Percentiles rank a stretch among this genome's conserved stretches.
These are phyloP conservation scores for Portevinia maculata DNA, from an alignment of 2,888 invertebrate genomes.

Conservation along the genomic window DNA sequence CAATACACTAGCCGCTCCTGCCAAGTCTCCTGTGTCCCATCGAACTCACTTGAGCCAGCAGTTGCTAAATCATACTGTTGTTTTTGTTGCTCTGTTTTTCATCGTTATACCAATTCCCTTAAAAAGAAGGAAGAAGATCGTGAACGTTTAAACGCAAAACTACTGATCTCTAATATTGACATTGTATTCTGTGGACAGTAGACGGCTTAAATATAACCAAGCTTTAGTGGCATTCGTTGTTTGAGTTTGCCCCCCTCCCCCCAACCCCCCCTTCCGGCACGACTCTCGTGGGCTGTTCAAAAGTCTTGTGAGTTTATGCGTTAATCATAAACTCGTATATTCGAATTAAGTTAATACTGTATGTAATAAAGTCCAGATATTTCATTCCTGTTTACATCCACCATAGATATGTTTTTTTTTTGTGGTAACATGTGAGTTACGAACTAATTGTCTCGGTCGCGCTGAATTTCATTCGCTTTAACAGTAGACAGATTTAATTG, in stretches of 20 bases:
- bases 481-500: too few relatives aligned
- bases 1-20: constrained; percentile 38
- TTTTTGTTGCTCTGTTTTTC: constrained; percentile 31
- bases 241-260: constrained; percentile 6
- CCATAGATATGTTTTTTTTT: too few relatives aligned
- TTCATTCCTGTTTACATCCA: background rate
- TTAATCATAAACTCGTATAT: constrained; percentile 62
- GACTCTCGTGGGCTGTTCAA: constrained; percentile 23
- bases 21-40: constrained; percentile 26
- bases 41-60: constrained; percentile 20
- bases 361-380: constrained; percentile 40
- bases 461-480: too few relatives aligned
- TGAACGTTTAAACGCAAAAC: constrained; percentile 34
- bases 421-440: too few relatives aligned
- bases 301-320: constrained; percentile 18
- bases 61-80: constrained; percentile 15
- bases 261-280: too few relatives aligned
- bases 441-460: too few relatives aligned
- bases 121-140: constrained; percentile 33
- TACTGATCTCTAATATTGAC: constrained; percentile 59
- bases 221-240: constrained; percentile 5
- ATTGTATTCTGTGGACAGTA: constrained; percentile 33
- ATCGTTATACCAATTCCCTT: constrained; percentile 22
- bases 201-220: constrained; percentile 8
- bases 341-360: constrained; percentile 59